phyloP scores from a whole-genome alignment of 2,888 invertebrate species.

The Thera obeliscata region DNA sequence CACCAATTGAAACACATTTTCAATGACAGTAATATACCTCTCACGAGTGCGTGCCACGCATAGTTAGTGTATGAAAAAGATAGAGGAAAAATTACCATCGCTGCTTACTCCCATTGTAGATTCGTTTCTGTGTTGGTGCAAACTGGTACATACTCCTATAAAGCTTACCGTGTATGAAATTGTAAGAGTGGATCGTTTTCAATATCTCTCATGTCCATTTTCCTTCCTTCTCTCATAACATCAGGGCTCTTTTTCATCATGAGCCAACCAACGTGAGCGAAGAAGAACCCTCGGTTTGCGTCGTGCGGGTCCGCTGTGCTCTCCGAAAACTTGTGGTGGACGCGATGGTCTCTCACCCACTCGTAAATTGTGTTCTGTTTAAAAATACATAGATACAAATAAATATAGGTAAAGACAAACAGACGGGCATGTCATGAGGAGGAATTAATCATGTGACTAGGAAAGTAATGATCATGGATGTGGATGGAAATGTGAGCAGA shows the following conservation, averaged over 20 bases:
- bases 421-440: too few relatives aligned
- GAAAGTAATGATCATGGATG: too few relatives aligned
- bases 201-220: slow-evolving; percentile 93
- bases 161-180: slow-evolving; percentile 89
- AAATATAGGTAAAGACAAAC: not conserved
- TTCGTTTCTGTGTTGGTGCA: too few relatives aligned
- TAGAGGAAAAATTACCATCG: too few relatives aligned
- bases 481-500: too few relatives aligned
- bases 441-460: not conserved
- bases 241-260: slow-evolving; percentile 95
- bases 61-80: too few relatives aligned
- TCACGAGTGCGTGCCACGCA: too few relatives aligned
- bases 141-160: too few relatives aligned
- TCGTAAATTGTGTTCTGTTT: slow-evolving; percentile 87
- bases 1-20: too few relatives aligned
- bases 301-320: slow-evolving; percentile 94
- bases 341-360: slow-evolving; percentile 91
- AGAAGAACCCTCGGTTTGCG: slow-evolving; percentile 93
- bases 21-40: too few relatives aligned
- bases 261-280: slow-evolving; percentile 97
- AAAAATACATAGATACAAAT: not conserved
- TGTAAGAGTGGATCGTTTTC: slow-evolving; percentile 89
- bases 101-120: too few relatives aligned
- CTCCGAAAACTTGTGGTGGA: slow-evolving; percentile 90
- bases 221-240: slow-evolving; percentile 89